Percentiles rank a stretch among this genome's conserved stretches.
Evolutionary conservation across 1,140 invertebrate species (phyloP).

Genomic region (Drosophila santomea): DNA sequence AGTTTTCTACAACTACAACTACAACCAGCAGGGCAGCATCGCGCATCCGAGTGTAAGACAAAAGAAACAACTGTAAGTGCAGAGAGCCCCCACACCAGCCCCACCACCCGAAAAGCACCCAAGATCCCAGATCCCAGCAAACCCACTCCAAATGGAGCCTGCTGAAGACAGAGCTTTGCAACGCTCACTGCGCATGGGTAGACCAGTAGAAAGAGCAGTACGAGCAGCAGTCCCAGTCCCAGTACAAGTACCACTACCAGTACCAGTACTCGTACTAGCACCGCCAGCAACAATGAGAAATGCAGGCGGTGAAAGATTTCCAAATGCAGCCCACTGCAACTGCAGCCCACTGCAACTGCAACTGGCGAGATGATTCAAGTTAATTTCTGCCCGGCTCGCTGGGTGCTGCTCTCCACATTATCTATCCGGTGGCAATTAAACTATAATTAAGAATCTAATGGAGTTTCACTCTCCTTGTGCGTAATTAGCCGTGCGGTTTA

Average conservation of each 20-base stretch:
- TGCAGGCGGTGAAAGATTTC: conserved; percentile 50
- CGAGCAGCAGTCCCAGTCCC: conserved; percentile 18
- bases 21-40: conserved; percentile 18
- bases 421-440: conserved; percentile 60
- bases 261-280: too few relatives aligned
- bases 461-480: conserved; percentile 72
- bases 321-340: conserved; percentile 28
- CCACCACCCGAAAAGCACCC: conserved; percentile 23
- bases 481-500: conserved; percentile 71
- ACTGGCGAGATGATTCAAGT: conserved; percentile 22
- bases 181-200: conserved; percentile 55
- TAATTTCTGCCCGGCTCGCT: conserved; percentile 6
- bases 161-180: conserved; percentile 62
- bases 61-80: conserved; percentile 70
- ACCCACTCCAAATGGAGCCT: conserved; percentile 52
- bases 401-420: conserved; percentile 14
- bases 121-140: conserved; percentile 38
- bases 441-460: conserved; percentile 78
- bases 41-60: conserved; percentile 49
- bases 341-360: not conserved
- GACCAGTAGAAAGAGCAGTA: conserved; percentile 1
- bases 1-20: conserved; percentile 63
- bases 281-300: conserved; percentile 31
- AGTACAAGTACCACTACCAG: not conserved
- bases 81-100: conserved; percentile 32